A percentile compares a stretch with the other conserved stretches of the same genome.
Evolutionary conservation across 2,888 invertebrate species (phyloP).

Genomic region (Didymodactylos carnosus): DNA sequence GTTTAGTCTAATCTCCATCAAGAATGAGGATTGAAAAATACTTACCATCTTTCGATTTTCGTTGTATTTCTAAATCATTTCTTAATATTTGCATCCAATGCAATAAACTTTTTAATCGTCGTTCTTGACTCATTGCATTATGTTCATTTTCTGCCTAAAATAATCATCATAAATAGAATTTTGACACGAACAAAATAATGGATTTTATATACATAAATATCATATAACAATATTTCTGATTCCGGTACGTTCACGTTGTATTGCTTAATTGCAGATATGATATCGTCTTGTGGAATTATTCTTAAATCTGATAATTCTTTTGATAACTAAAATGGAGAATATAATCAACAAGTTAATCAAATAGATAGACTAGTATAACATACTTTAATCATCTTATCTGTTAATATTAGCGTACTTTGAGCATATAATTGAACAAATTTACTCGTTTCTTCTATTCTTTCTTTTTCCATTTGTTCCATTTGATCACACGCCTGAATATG

Average conservation of each 20-base stretch:
- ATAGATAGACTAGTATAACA: not conserved
- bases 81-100: slow-evolving; percentile 2
- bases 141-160: slow-evolving; percentile 4
- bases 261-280: not conserved
- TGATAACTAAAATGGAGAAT: not conserved
- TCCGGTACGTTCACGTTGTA: not conserved
- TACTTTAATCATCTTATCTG: not conserved
- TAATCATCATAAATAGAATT: not conserved
- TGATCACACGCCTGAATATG: slow-evolving; percentile 1
- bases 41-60: not conserved
- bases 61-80: not conserved
- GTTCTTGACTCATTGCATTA: slow-evolving; percentile 13
- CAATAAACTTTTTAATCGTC: slow-evolving; percentile 1
- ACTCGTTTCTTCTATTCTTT: slow-evolving; percentile 1
- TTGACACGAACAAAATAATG: not conserved
- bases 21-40: not conserved
- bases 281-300: not conserved
- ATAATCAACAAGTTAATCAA: not conserved
- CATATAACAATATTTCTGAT: slow-evolving; percentile 1
- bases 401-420: not conserved
- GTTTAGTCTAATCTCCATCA: not conserved
- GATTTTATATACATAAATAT: slow-evolving; percentile 3
- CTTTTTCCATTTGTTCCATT: slow-evolving; percentile 6
- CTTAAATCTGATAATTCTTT: not conserved
- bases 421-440: slow-evolving; percentile 5